Conservation (phyloP, 2,113 vertebrate species). For the Microcebus lehilahytsara region DNA sequence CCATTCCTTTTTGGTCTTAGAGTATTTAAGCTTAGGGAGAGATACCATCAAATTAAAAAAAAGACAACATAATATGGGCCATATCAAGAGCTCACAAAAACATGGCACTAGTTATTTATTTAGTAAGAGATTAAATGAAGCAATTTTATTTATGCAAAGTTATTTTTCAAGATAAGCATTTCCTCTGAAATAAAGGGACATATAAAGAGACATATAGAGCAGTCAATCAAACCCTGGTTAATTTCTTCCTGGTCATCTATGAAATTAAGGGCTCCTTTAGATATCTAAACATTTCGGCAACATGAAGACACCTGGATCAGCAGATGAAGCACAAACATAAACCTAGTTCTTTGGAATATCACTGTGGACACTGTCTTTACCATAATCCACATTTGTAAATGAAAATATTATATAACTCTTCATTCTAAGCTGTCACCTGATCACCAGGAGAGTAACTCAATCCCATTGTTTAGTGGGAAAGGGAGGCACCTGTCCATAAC, state of each 20-base stretch:
- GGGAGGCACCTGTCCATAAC: neutral
- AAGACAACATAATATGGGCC: neutral
- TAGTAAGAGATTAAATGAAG: neutral
- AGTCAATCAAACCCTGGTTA: neutral
- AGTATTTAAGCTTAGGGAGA: conserved; percentile 13
- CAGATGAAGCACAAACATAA: neutral
- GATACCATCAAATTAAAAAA: neutral
- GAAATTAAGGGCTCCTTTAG: conserved; percentile 23
- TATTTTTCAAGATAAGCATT: neutral
- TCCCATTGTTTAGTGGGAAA: neutral
- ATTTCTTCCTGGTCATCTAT: neutral
- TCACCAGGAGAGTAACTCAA: neutral
- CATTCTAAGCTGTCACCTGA: neutral
- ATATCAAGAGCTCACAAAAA: neutral
- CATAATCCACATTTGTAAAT: neutral
- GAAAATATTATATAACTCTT: neutral
- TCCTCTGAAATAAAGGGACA: conserved; percentile 1
- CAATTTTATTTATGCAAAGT: neutral
- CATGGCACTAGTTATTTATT: neutral
- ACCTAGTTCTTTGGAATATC: neutral
- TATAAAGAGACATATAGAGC: neutral
- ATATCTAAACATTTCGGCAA: neutral
- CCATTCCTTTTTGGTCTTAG: conserved; percentile 26
- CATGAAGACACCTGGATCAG: neutral
- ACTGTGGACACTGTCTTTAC: neutral